Percentiles rank a stretch among this genome's conserved stretches.
Evolutionary conservation across 2,113 vertebrate species (phyloP).

Genomic region (Zonotrichia leucophrys): DNA sequence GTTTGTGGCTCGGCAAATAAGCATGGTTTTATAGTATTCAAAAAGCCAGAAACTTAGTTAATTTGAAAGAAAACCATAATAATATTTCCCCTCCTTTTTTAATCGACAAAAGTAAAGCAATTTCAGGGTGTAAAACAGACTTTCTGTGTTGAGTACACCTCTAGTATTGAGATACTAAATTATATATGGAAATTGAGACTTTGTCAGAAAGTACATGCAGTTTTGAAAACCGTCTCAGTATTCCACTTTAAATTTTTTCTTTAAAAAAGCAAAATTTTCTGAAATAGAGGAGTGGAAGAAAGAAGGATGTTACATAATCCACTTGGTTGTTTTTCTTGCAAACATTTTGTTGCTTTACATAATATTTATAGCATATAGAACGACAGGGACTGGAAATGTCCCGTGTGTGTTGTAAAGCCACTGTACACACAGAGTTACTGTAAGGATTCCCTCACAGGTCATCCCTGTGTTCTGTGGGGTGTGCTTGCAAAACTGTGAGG

Average conservation of each 20-base stretch:
- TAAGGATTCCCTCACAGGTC: not conserved
- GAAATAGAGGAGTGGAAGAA: not conserved
- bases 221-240: not conserved
- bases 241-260: not conserved
- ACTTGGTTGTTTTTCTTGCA: not conserved
- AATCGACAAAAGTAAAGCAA: not conserved
- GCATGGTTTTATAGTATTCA: not conserved
- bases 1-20: not conserved
- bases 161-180: not conserved
- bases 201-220: not conserved
- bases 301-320: not conserved
- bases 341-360: not conserved
- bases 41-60: not conserved
- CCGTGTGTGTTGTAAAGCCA: not conserved
- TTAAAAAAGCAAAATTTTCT: not conserved
- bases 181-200: not conserved
- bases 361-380: not conserved
- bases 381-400: not conserved
- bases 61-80: not conserved
- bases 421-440: accelerated
- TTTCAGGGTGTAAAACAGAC: not conserved
- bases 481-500: not conserved
- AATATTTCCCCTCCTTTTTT: not conserved
- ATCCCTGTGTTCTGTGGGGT: accelerated
- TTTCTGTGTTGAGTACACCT: not conserved